Conservation (phyloP, 1,140 invertebrate species). For the Chelonus insularis region DNA sequence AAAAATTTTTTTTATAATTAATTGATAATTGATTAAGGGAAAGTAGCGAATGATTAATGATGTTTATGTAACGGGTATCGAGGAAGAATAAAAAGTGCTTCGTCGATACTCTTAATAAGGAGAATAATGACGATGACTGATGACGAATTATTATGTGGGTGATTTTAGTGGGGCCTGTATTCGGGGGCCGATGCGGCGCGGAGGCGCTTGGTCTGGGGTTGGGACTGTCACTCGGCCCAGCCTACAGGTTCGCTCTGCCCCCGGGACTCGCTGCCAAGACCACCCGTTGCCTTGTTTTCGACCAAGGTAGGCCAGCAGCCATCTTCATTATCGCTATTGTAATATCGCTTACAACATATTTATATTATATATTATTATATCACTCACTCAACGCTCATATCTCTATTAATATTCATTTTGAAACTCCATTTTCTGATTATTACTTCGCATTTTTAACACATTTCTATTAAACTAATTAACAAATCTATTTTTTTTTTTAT, state of each 20-base stretch:
- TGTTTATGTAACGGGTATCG: slow-evolving; percentile 7
- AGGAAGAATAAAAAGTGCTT: slow-evolving; percentile 6
- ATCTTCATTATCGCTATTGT: slow-evolving; percentile 47
- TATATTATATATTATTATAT: background rate
- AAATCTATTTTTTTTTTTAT: too few species aligned
- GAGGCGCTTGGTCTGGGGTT: slow-evolving; percentile 61
- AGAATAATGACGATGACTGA: slow-evolving; percentile 49
- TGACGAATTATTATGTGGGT: slow-evolving; percentile 47
- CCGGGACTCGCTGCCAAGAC: slow-evolving; percentile 61
- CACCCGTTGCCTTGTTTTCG: slow-evolving; percentile 61
- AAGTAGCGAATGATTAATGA: background rate
- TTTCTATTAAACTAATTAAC: too few species aligned
- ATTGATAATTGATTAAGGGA: background rate
- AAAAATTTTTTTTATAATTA: background rate
- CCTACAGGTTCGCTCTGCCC: slow-evolving; percentile 62
- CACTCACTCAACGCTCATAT: too few species aligned
- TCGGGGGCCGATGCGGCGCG: slow-evolving; percentile 62
- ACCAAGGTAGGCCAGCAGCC: slow-evolving; percentile 60
- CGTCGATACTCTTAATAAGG: slow-evolving; percentile 6
- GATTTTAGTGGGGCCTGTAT: slow-evolving; percentile 61
- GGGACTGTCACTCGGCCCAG: slow-evolving; percentile 58
- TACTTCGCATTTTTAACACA: too few species aligned
- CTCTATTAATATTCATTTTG: too few species aligned
- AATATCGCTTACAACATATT: background rate
- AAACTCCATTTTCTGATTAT: too few species aligned